phyloP scores from a whole-genome alignment of 2,888 invertebrate species.

The Labia minor region DNA sequence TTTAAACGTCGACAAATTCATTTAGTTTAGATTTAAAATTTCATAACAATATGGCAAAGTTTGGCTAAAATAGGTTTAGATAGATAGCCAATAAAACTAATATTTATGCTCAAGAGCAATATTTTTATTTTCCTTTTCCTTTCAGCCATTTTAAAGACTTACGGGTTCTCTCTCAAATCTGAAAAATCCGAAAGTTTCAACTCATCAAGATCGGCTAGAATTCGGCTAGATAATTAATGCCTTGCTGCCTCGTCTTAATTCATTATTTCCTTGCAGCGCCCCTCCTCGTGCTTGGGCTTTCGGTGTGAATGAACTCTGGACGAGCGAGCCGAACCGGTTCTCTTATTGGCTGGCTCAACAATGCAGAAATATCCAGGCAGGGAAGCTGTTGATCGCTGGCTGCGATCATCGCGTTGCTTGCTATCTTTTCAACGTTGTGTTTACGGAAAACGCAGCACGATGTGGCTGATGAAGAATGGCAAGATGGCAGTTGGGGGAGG shows the following conservation, averaged over 20 bases:
- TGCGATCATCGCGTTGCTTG: background rate
- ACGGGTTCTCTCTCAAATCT: no score
- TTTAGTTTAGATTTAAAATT: no score
- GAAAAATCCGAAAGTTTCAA: background rate
- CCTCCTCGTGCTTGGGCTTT: background rate
- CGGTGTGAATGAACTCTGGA: background rate
- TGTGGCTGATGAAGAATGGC: constrained; percentile 1
- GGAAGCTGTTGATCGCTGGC: background rate
- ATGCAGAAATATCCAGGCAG: constrained; percentile 13
- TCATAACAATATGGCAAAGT: no score
- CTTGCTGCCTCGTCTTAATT: background rate
- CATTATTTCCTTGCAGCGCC: background rate
- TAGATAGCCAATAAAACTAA: no score
- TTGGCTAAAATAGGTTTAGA: no score
- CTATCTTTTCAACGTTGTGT: constrained; percentile 5
- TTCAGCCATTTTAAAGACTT: no score
- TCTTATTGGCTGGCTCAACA: background rate
- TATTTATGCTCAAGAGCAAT: no score
- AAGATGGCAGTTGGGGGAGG: constrained; percentile 7
- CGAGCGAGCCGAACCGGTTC: constrained; percentile 4
- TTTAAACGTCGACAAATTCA: no score
- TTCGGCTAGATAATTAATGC: constrained; percentile 1
- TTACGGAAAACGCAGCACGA: constrained; percentile 4
- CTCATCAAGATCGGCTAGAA: background rate
- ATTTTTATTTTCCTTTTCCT: no score